Percentiles rank a stretch among this genome's conserved stretches.
Conservation (phyloP, 1,140 invertebrate genomes). For the Melipona quadrifasciata region DNA sequence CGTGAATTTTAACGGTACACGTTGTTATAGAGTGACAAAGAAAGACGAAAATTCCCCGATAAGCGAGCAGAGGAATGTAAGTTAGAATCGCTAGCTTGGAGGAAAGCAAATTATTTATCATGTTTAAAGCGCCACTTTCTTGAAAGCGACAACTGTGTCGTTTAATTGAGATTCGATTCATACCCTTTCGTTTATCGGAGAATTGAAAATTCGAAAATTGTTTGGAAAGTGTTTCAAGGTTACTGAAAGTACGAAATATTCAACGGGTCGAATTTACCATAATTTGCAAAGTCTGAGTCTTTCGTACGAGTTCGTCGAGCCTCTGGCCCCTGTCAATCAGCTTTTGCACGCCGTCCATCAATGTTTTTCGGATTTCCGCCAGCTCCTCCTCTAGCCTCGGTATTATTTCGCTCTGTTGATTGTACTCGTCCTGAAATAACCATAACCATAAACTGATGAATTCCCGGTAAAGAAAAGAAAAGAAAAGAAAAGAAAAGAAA, state of each 20-base stretch:
- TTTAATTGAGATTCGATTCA: too few relatives aligned
- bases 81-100: too few relatives aligned
- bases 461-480: not conserved
- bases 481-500: too few relatives aligned
- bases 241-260: not conserved
- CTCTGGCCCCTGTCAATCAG: constrained; percentile 73
- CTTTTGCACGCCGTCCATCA: constrained; percentile 71
- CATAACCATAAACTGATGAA: not conserved
- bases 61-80: too few relatives aligned
- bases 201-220: too few relatives aligned
- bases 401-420: constrained; percentile 47
- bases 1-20: not conserved
- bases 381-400: constrained; percentile 64
- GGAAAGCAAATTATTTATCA: too few relatives aligned
- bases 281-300: constrained; percentile 71
- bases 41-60: too few relatives aligned
- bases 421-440: constrained; percentile 62
- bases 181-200: too few relatives aligned
- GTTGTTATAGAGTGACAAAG: not conserved
- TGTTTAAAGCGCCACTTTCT: too few relatives aligned
- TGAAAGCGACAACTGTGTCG: too few relatives aligned
- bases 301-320: constrained; percentile 71
- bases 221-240: too few relatives aligned
- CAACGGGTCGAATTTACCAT: constrained; percentile 57
- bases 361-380: constrained; percentile 59